Conservation (phyloP, 2,113 vertebrate species). For the Hippocampus guttulatus region DNA sequence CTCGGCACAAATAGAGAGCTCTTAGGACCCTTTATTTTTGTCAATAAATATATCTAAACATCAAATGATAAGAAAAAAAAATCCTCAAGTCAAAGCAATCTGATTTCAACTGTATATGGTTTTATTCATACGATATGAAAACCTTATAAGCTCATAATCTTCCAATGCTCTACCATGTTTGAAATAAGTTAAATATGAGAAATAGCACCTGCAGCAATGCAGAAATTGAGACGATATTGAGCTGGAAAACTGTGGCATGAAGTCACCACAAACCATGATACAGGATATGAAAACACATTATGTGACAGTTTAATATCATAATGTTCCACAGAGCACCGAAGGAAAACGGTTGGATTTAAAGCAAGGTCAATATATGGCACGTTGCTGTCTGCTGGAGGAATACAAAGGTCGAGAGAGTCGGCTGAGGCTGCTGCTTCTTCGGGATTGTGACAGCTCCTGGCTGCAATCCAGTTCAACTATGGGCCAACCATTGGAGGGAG, state of each 20-base stretch:
- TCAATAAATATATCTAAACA: no score
- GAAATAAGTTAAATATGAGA: constrained; percentile 5
- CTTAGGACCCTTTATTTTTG: no score
- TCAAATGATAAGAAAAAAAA: background rate
- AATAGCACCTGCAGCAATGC: background rate
- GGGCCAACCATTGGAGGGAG: constrained; percentile 11
- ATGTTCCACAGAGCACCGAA: constrained; percentile 17
- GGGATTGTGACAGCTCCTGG: constrained; percentile 33
- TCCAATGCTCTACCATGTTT: constrained; percentile 18
- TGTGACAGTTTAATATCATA: constrained; percentile 25
- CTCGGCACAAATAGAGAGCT: no score
- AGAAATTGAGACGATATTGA: constrained; percentile 19
- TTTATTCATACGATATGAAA: constrained; percentile 35
- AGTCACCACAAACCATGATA: constrained; percentile 28
- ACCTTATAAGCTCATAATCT: constrained; percentile 30
- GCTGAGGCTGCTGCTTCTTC: constrained; percentile 17
- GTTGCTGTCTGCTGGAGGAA: constrained; percentile 27
- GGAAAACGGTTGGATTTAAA: constrained; percentile 34
- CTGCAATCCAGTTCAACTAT: constrained; percentile 29
- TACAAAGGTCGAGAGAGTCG: constrained; percentile 28
- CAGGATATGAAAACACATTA: constrained; percentile 18
- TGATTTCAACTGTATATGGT: background rate
- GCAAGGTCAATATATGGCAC: constrained; percentile 26
- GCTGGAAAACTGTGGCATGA: constrained; percentile 1
- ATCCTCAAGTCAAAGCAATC: background rate